phyloP scores from a whole-genome alignment of 1,140 invertebrate species.

The Orussus abietinus region DNA sequence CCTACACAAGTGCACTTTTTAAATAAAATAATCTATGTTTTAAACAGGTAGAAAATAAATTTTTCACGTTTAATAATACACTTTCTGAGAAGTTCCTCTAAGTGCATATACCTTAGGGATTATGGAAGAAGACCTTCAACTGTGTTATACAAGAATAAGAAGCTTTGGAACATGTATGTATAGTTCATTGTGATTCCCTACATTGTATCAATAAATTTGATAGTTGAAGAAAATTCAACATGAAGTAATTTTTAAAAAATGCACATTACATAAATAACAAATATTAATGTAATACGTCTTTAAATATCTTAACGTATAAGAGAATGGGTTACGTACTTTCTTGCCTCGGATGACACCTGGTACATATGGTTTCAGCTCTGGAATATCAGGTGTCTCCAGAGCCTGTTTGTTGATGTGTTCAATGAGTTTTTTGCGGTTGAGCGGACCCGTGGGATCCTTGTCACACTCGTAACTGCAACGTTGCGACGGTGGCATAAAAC shows the following conservation, averaged over 20 bases:
- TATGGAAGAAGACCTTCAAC: background rate
- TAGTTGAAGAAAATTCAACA: no score
- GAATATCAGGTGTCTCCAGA: constrained; percentile 94
- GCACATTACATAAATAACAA: no score
- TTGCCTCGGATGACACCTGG: constrained; percentile 86
- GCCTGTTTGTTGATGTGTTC: constrained; percentile 98
- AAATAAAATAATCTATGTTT: no score
- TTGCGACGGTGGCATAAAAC: constrained; percentile 92
- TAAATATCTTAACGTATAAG: background rate
- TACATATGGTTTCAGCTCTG: constrained; percentile 91
- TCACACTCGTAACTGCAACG: constrained; percentile 93
- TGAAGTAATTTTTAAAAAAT: no score
- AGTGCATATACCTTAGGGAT: no score
- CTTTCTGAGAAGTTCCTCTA: no score
- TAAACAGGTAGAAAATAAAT: no score
- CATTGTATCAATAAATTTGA: no score
- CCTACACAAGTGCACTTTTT: no score
- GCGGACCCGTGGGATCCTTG: constrained; percentile 91
- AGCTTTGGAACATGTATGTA: constrained; percentile 5
- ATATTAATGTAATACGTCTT: no score
- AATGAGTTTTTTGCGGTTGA: constrained; percentile 94
- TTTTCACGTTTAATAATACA: no score
- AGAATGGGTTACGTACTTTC: constrained; percentile 60
- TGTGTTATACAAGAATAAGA: constrained; percentile 12
- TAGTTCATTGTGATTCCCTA: no score